Conservation (phyloP, 2,113 vertebrate genomes). For the Aegypius monachus region DNA sequence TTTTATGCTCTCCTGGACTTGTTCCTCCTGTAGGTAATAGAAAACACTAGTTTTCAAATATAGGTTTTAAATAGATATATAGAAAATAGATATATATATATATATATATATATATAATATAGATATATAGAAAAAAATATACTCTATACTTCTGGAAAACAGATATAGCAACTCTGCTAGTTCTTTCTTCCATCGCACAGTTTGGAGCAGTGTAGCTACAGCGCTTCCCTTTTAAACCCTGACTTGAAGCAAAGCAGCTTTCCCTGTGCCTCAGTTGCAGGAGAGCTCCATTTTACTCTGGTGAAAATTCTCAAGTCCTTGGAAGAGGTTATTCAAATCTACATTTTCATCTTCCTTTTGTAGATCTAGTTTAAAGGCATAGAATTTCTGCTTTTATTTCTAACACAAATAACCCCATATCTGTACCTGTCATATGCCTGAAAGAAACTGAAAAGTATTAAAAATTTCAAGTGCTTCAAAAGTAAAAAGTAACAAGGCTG, state of each 20-base stretch:
- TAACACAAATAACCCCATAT: not conserved
- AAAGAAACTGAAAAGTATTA: not conserved
- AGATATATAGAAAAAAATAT: not conserved
- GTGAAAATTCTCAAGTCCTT: not conserved
- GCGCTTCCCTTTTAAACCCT: not conserved
- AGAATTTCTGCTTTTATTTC: not conserved
- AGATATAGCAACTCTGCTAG: not conserved
- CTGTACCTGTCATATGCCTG: not conserved
- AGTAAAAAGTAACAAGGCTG: not conserved
- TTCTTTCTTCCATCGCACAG: not conserved
- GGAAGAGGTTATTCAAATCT: not conserved
- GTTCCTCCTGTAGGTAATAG: not conserved
- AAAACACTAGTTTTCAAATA: not conserved
- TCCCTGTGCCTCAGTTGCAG: not conserved
- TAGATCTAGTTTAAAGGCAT: not conserved
- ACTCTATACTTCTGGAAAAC: too few relatives aligned
- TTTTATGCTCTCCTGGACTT: not conserved
- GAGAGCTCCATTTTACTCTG: not conserved
- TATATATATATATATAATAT: too few relatives aligned
- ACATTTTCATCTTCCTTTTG: not conserved
- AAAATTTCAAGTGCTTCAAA: not conserved
- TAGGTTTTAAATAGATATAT: not conserved
- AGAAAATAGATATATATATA: not conserved
- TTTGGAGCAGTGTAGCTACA: not conserved
- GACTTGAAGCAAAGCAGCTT: not conserved